phyloP scores from a whole-genome alignment of 2,888 invertebrate genomes.

The Gasteruption jaculator region DNA sequence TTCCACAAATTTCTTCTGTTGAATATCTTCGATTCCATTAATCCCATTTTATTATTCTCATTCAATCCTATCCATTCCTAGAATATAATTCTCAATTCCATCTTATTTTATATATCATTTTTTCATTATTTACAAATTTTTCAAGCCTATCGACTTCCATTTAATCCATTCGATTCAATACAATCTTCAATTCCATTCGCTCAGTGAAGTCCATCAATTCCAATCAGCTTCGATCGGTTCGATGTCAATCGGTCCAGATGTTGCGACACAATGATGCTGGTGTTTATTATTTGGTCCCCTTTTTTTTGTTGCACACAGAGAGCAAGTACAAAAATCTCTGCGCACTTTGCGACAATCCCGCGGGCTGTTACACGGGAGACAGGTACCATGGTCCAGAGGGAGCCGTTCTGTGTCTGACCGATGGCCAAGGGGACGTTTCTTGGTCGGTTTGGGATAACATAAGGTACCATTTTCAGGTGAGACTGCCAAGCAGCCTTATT shows the following conservation, averaged over 20 bases:
- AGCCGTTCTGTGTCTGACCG: constrained; percentile 73
- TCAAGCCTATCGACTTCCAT: no score
- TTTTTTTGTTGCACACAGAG: constrained; percentile 47
- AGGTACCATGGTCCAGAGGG: constrained; percentile 82
- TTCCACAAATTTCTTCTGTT: neutral
- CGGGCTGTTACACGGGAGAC: constrained; percentile 63
- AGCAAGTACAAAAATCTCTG: constrained; percentile 69
- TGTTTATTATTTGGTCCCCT: no score
- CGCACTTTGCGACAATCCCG: constrained; percentile 63
- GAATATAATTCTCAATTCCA: no score
- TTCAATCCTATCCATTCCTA: no score
- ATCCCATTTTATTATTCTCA: no score
- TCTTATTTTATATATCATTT: neutral
- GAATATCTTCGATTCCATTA: neutral
- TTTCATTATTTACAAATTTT: no score
- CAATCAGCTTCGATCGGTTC: no score
- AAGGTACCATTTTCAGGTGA: constrained; percentile 56
- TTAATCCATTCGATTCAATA: no score
- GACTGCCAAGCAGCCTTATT: no score
- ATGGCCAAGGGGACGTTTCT: constrained; percentile 74
- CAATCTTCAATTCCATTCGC: no score
- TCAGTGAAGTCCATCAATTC: neutral
- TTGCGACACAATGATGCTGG: no score
- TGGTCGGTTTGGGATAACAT: constrained; percentile 76
- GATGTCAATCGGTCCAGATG: no score